phyloP scores from a whole-genome alignment of 2,888 invertebrate species.

The Sarcophaga caerulescens region DNA sequence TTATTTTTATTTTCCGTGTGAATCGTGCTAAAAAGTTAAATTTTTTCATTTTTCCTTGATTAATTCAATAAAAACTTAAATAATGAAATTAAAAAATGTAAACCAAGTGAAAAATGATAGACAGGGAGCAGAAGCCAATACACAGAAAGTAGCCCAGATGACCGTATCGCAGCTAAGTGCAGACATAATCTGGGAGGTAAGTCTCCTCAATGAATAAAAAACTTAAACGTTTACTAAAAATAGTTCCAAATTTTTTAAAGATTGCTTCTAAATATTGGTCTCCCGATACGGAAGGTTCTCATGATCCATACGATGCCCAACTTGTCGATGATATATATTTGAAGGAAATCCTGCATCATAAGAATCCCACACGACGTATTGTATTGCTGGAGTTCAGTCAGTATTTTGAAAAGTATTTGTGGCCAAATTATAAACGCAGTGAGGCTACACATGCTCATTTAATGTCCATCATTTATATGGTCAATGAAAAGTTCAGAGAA shows the following conservation, averaged over 20 bases:
- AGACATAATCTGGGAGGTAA: conserved; percentile 93
- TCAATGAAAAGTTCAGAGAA: conserved; percentile 99
- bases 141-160: conserved; percentile 64
- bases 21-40: conserved; percentile 1
- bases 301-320: conserved; percentile 88
- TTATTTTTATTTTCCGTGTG: background rate
- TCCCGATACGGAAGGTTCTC: conserved; percentile 88
- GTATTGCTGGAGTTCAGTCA: conserved; percentile 99
- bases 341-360: conserved; percentile 92
- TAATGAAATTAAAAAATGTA: conserved; percentile 63
- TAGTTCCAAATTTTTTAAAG: conserved; percentile 81
- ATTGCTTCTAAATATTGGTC: conserved; percentile 96
- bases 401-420: conserved; percentile 97
- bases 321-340: conserved; percentile 94
- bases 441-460: conserved; percentile 92
- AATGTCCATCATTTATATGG: conserved; percentile 98
- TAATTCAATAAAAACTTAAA: conserved; percentile 28
- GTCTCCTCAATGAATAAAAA: conserved; percentile 60
- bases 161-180: conserved; percentile 88
- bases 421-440: conserved; percentile 95
- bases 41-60: background rate
- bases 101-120: conserved; percentile 40
- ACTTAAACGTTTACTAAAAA: conserved; percentile 60
- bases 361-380: conserved; percentile 91
- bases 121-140: background rate